Evolutionary conservation across 2,113 vertebrate species (phyloP), one percentile per base, ranked within the genome.

Genomic region (Perca fluviatilis): DNA sequence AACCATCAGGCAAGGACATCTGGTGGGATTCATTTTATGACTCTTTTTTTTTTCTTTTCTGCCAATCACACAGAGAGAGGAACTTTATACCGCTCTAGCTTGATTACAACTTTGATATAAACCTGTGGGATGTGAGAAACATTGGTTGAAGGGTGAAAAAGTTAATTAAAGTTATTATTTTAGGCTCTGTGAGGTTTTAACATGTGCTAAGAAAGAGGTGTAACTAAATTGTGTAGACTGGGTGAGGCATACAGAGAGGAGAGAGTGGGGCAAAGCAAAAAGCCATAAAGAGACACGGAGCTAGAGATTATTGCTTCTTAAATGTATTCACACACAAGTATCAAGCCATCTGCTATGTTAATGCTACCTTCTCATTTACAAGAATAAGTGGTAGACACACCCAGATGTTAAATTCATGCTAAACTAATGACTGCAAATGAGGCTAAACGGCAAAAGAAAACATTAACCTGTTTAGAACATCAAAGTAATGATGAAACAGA

Each of bases 311-410:
- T 64, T 58, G 65, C 67, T 70, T 69, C 71, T 86, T 60, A 67
- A 89, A 83, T 65, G 61, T 63, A 77, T 76, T 81, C 57, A 56
- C 65, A 80, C 72, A 18, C 54, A 16, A 83, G 76, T 46, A 76
- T 78, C 62, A 43, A 74, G 80, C 82, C 86, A 91, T 91, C 88
- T 90, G 90, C 79, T 87, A 74, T 73, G 88, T 50, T 67, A 85
- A 86, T 87, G 77, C 58, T 16, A 69, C 71, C 74, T 80, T 81
- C 82, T 88, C 66, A 79, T 87, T 88, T 85, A 87, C 60, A 76
- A 75, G 60, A 85, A 83, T 57, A 73, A 83, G 84, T 79, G 49
- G 67, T 43, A 74, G 76, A 66, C 50, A 53, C 40, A 25, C 23
- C 11, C 84, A 86, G 86, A 81, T 90, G 86, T 80, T 90, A 76